Conservation (phyloP, 2,888 invertebrate species). For the Sphaeridia pumilis region DNA sequence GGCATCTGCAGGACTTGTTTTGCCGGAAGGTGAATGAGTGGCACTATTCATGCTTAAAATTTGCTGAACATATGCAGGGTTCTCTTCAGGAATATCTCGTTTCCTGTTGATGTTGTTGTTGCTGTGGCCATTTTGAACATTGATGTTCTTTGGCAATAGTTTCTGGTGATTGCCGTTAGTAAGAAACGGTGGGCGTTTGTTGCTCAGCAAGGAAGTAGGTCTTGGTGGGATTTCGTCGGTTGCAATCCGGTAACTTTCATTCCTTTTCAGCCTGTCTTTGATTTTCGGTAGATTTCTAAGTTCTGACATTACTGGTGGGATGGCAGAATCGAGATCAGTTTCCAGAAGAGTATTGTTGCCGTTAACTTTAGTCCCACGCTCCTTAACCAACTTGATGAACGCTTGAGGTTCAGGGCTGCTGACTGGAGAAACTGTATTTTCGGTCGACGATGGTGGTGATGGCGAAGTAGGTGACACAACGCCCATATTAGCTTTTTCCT, state of each 20-base stretch:
- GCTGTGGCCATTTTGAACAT: background rate
- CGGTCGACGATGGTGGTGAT: background rate
- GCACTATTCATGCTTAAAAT: slow-evolving; percentile 32
- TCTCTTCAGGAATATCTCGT: slow-evolving; percentile 35
- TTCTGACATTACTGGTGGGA: slow-evolving; percentile 35
- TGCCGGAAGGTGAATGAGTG: slow-evolving; percentile 8
- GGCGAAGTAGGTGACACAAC: slow-evolving; percentile 1
- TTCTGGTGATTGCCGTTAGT: background rate
- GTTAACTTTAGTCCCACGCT: slow-evolving; percentile 10
- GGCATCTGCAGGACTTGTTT: slow-evolving; percentile 15
- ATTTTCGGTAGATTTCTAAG: slow-evolving; percentile 35
- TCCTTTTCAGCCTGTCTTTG: slow-evolving; percentile 34
- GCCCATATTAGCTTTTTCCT: slow-evolving; percentile 10
- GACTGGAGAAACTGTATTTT: background rate
- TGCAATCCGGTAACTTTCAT: slow-evolving; percentile 36
- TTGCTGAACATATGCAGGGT: slow-evolving; percentile 33
- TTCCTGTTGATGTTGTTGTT: slow-evolving; percentile 21
- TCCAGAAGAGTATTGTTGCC: slow-evolving; percentile 23
- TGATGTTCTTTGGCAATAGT: background rate
- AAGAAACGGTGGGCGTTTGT: slow-evolving; percentile 14
- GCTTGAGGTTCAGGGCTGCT: background rate
- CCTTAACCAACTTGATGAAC: background rate
- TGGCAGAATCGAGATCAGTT: slow-evolving; percentile 36
- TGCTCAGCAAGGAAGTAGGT: slow-evolving; percentile 4
- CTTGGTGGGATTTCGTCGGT: slow-evolving; percentile 25